A percentile compares a stretch with the other conserved stretches of the same genome.
Evolutionary conservation across 2,888 invertebrate species (phyloP).

Genomic region (Plemyria rubiginata): DNA sequence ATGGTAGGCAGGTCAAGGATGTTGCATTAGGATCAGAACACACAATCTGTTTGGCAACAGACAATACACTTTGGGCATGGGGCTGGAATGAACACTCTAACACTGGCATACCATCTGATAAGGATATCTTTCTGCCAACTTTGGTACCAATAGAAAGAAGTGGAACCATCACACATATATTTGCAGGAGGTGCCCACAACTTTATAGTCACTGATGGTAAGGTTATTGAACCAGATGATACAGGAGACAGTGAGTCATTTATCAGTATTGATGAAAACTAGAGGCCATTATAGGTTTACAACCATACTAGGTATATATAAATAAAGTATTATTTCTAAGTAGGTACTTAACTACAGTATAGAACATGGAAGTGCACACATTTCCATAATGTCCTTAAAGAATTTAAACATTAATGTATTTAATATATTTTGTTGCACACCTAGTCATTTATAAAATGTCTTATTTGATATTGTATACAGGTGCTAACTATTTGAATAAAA

Average conservation of each 20-base stretch:
- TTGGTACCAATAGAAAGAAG: slow-evolving; percentile 57
- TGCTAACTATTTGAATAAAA: slow-evolving; percentile 4
- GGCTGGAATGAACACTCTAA: slow-evolving; percentile 97
- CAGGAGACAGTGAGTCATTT: slow-evolving; percentile 18
- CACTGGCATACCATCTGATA: slow-evolving; percentile 86
- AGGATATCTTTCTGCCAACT: slow-evolving; percentile 61
- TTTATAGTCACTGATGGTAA: slow-evolving; percentile 61
- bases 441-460: neutral
- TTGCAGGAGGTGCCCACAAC: slow-evolving; percentile 77
- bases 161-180: slow-evolving; percentile 60
- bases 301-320: neutral
- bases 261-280: slow-evolving; percentile 34
- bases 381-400: neutral
- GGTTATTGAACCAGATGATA: slow-evolving; percentile 19
- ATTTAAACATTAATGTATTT: neutral
- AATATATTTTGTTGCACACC: neutral
- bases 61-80: slow-evolving; percentile 90
- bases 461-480: neutral
- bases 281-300: neutral
- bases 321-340: neutral
- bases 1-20: slow-evolving; percentile 78
- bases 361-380: neutral
- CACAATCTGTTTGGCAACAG: slow-evolving; percentile 87
- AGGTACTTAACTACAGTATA: neutral
- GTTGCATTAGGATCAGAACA: slow-evolving; percentile 92